Percentiles rank a stretch among this genome's conserved stretches.
Evolutionary conservation across 2,797 vertebrate species (phyloP).

Genomic region (Phataginus tetradactyla): DNA sequence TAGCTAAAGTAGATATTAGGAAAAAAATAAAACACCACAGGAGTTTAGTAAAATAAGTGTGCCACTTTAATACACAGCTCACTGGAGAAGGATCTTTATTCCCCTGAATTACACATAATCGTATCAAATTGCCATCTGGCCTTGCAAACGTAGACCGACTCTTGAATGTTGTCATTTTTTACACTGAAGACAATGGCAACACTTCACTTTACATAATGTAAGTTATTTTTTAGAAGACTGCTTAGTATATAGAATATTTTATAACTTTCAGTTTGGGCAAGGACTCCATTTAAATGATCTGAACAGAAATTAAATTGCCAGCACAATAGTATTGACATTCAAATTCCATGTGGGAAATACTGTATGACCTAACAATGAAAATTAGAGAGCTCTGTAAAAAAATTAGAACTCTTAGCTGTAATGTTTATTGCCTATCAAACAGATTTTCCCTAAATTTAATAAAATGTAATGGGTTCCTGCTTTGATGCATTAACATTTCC

Average conservation of each 20-base stretch:
- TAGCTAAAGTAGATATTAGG: neutral
- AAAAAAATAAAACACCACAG: neutral
- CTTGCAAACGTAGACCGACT: neutral
- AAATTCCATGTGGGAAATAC: slow-evolving; percentile 36
- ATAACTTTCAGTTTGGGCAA: neutral
- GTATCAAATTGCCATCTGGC: neutral
- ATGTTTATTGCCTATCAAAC: slow-evolving; percentile 63
- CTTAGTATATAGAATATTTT: slow-evolving; percentile 29
- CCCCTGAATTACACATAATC: slow-evolving; percentile 18
- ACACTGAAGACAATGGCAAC: neutral
- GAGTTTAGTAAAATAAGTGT: slow-evolving; percentile 31
- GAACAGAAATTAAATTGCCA: slow-evolving; percentile 56
- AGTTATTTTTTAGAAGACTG: slow-evolving; percentile 18
- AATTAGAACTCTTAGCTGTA: slow-evolving; percentile 41
- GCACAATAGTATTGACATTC: slow-evolving; percentile 42
- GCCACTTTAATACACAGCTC: neutral
- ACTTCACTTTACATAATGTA: neutral
- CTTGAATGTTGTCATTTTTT: neutral
- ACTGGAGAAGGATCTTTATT: neutral
- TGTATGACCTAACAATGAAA: slow-evolving; percentile 30
- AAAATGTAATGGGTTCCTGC: slow-evolving; percentile 61
- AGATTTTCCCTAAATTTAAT: slow-evolving; percentile 72
- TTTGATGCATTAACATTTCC: slow-evolving; percentile 63
- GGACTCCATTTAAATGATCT: slow-evolving; percentile 48
- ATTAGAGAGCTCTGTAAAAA: slow-evolving; percentile 34